Evolutionary conservation across 1,140 invertebrate genomes (phyloP), one percentile per base, ranked within the genome.

Genomic region (Euura lappo): DNA sequence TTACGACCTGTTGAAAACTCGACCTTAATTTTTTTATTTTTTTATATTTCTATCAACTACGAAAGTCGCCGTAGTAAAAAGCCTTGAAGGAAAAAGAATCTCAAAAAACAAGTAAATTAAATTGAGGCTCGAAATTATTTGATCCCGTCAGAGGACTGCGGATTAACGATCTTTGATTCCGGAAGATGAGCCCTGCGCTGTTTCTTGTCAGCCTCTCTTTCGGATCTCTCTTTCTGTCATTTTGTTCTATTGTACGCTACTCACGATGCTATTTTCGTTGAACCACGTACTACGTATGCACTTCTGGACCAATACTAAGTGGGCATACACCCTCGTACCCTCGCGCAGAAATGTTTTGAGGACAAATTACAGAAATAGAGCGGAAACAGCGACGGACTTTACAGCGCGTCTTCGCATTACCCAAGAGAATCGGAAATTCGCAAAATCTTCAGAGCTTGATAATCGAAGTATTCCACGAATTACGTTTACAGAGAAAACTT

Each of bases 311-410:
- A 60, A 60, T 8, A 60, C 51, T 60, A 60, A 60, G 51, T 60
- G 51, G 51, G 51, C 51, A 60, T 60, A 60, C 13, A n/a, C 51
- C 51, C 51, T 60, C 51, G 51, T 60, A 60, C 51, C 51, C 51
- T 60, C 71, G 74, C 68, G 70, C 51, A 71, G 70, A 78, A 79
- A 83, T 79, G 77, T 74, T 71, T 60, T 77, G 78, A 81, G 78
- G 82, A 83, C 80, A 81, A 81, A 81, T 76, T 79, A 80, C 78
- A 79, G 74, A 77, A 79, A 79, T 77, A 78, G 76, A 79, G 70
- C 71, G 42, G 51, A 44, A 72, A 42, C 46, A 45, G 43, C 11
- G 44, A 45, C 72, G 72, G 42, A 70, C 45, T 45, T 74, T 69
- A 65, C 73, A 74, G 71, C 73, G 66, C 71, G 73, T 68, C 70